Base-by-base conservation (phyloP, 2,113 vertebrate genomes). In the Austrofundulus limnaeus region DNA sequence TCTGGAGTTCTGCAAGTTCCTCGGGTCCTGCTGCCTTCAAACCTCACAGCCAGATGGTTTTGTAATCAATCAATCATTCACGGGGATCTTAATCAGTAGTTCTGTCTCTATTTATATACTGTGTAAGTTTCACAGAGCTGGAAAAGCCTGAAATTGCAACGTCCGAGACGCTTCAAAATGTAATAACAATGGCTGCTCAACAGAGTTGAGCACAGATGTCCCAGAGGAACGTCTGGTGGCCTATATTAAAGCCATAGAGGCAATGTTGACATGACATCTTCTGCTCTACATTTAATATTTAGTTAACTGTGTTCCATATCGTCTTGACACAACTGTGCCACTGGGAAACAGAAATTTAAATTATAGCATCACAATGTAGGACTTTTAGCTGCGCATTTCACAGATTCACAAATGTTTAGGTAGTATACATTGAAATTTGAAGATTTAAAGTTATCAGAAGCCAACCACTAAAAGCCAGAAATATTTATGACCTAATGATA, bases 231-330 rank as follows among this genome's bases (percentile, higher is more conserved):
- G 37, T 42, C 37, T 41, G 54, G 14, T 21, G 54, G 38, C 37
- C 38, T 39, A 54, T 38, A 54, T 54, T 54, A 54, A 37, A 54
- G 2, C 51, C 51, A 20, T 8, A 20, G 51, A 38, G 31, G 34
- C 28, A 11, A 38, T 54, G 51, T 38, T 54, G 51, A 38, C 31
- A 37, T 56, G 20, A 56, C 37, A 56, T 56, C 21, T 56, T 42
- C 38, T 24, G 37, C 54, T 17, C 37, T 41, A 56, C 37, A 56
- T 41, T 17, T 56, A 56, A 41, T 41, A 56, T 25, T 42, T 56
- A 56, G 54, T 56, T 42, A 56, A 56, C 54, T 24, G 5, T 39
- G 19, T 42, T 42, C 54, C 38, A 42, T 24, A 42, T 56, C 39
- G 34, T 42, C 38, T 23, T 24, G 54, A 56, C 38, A 25, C 37